These are phyloP conservation scores for Lysandra bellargus DNA, from an alignment of 2,888 invertebrate species.

Conservation along the genomic window DNA sequence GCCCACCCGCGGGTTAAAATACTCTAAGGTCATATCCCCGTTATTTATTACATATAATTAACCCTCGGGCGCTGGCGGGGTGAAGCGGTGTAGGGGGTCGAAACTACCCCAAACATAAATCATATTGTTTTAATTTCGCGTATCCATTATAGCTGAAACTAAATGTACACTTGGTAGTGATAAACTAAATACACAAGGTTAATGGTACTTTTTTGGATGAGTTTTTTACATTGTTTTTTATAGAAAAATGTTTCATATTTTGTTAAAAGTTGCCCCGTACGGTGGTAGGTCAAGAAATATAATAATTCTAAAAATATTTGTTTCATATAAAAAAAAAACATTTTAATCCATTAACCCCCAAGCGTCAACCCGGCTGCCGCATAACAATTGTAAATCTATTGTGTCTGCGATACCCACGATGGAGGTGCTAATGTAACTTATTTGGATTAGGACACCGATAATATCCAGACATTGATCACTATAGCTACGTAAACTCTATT, in stretches of 20 bases:
- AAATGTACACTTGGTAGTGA: neutral
- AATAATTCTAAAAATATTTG: no score
- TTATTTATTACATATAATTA: constrained; percentile 29
- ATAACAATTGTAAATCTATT: no score
- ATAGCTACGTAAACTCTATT: no score
- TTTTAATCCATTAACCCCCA: no score
- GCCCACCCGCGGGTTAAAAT: constrained; percentile 6
- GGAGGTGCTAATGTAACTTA: no score
- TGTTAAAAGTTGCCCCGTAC: no score
- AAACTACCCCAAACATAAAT: constrained; percentile 26
- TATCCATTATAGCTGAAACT: neutral
- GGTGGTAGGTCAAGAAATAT: no score
- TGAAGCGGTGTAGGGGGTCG: neutral
- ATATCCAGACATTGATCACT: no score
- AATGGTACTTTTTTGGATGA: neutral
- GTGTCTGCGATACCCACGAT: no score
- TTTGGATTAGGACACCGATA: no score
- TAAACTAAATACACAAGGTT: neutral
- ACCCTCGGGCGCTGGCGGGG: neutral
- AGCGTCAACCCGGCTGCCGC: no score
- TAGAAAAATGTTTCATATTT: neutral
- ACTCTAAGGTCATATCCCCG: constrained; percentile 4
- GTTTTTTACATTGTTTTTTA: neutral
- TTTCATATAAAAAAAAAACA: no score
- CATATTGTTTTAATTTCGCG: constrained; percentile 24